Evolutionary conservation across 2,888 invertebrate genomes (phyloP).

Genomic region (Phyto melanocephala): DNA sequence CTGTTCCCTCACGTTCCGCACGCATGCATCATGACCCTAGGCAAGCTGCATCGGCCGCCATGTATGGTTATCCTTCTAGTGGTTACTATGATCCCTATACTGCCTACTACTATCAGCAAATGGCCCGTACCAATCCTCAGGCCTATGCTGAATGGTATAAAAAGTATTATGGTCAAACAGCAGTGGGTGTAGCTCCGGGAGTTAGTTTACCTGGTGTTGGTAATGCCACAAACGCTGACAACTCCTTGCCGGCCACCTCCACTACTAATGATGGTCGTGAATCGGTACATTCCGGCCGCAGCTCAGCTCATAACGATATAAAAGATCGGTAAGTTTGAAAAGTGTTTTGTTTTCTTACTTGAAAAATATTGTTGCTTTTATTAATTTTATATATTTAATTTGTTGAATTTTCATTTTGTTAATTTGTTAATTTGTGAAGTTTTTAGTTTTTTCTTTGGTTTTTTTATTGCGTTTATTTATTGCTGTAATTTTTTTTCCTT

Average conservation of each 20-base stretch:
- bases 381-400: constrained; percentile 1
- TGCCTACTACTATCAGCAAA: constrained; percentile 86
- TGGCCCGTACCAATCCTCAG: constrained; percentile 87
- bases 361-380: too few relatives aligned
- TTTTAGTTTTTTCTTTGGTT: not conserved
- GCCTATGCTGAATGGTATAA: constrained; percentile 89
- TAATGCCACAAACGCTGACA: constrained; percentile 68
- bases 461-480: not conserved
- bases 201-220: constrained; percentile 21
- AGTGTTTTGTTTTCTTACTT: constrained; percentile 11
- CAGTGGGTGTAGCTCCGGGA: constrained; percentile 39
- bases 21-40: constrained; percentile 68
- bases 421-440: constrained; percentile 1
- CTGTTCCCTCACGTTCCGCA: constrained; percentile 65
- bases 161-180: constrained; percentile 81
- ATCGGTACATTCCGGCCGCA: constrained; percentile 90
- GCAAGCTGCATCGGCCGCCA: constrained; percentile 66
- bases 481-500: not conserved
- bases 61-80: constrained; percentile 68
- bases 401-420: constrained; percentile 5
- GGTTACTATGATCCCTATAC: constrained; percentile 82
- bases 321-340: constrained; percentile 81
- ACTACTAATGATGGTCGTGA: constrained; percentile 82
- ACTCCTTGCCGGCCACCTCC: constrained; percentile 50
- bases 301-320: constrained; percentile 84